These are phyloP conservation scores for Tadarida brasiliensis DNA, from an alignment of 2,797 vertebrate species.

Conservation along the genomic window DNA sequence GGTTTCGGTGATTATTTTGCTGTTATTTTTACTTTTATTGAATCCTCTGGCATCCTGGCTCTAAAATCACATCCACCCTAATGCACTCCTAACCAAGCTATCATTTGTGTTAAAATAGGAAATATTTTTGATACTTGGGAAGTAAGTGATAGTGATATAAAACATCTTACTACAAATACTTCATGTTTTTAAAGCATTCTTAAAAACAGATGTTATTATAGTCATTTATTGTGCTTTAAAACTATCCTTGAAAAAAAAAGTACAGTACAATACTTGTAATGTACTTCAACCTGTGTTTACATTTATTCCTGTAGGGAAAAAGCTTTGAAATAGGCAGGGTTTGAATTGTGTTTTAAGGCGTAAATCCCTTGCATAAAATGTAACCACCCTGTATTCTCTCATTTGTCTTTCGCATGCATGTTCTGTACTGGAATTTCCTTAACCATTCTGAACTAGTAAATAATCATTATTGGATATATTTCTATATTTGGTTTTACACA, in stretches of 20 bases:
- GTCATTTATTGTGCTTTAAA: slow-evolving; percentile 16
- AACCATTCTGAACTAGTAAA: slow-evolving; percentile 42
- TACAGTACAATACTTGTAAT: background rate
- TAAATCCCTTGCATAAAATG: background rate
- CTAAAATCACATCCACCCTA: background rate
- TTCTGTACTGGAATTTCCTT: slow-evolving; percentile 31
- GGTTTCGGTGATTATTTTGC: slow-evolving; percentile 1
- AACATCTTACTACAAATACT: background rate
- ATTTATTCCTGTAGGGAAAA: background rate
- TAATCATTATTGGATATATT: slow-evolving; percentile 3
- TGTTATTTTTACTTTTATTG: slow-evolving; percentile 18
- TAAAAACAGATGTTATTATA: slow-evolving; percentile 13
- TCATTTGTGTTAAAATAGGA: slow-evolving; percentile 22
- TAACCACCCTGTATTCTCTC: background rate
- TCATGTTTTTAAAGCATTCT: slow-evolving; percentile 55
- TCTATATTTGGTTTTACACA: background rate
- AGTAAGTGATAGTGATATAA: background rate
- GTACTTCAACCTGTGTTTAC: background rate
- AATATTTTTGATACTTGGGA: slow-evolving; percentile 33
- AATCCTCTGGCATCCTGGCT: background rate
- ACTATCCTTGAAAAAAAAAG: slow-evolving; percentile 23
- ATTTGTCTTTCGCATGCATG: background rate
- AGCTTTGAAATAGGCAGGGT: background rate
- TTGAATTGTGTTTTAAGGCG: slow-evolving; percentile 33
- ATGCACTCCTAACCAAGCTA: background rate